Conservation (phyloP, 2,888 invertebrate species). For the Halictus ligatus region DNA sequence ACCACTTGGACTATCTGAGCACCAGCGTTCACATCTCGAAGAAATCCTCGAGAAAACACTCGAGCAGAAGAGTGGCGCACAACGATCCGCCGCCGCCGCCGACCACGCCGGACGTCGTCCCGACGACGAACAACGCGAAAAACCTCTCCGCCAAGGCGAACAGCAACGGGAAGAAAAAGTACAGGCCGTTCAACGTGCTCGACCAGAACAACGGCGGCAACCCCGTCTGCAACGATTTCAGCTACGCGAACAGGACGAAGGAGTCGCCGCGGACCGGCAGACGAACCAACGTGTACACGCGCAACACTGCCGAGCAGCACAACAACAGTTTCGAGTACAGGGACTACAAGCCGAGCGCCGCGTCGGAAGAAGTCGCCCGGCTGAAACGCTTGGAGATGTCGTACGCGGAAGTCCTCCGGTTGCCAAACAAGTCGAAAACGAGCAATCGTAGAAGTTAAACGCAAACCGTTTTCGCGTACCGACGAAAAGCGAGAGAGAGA, state of each 20-base stretch:
- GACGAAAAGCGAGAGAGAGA: neutral
- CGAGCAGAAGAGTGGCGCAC: conserved; percentile 55
- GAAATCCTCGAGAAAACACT: conserved; percentile 88
- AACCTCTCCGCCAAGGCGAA: conserved; percentile 86
- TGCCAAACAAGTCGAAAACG: conserved; percentile 87
- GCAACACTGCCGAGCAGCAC: conserved; percentile 74
- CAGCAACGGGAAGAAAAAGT: conserved; percentile 86
- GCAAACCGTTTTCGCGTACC: too few species aligned
- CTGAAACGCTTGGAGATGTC: conserved; percentile 92
- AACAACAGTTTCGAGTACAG: conserved; percentile 68
- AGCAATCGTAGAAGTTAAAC: conserved; percentile 66
- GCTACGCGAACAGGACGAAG: conserved; percentile 85
- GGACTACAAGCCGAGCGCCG: conserved; percentile 89
- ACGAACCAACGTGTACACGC: conserved; percentile 41
- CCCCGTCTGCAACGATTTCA: conserved; percentile 90
- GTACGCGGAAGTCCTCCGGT: conserved; percentile 93
- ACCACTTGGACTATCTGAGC: conserved; percentile 88
- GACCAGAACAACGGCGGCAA: conserved; percentile 74
- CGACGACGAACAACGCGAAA: conserved; percentile 89
- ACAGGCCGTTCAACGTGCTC: conserved; percentile 85
- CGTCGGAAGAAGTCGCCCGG: conserved; percentile 93
- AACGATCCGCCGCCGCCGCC: conserved; percentile 61
- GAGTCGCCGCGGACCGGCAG: conserved; percentile 84
- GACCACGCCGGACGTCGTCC: conserved; percentile 82
- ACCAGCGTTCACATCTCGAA: conserved; percentile 87